Base-by-base conservation (phyloP, 2,888 invertebrate species). In the Polylopha cassiicola region DNA sequence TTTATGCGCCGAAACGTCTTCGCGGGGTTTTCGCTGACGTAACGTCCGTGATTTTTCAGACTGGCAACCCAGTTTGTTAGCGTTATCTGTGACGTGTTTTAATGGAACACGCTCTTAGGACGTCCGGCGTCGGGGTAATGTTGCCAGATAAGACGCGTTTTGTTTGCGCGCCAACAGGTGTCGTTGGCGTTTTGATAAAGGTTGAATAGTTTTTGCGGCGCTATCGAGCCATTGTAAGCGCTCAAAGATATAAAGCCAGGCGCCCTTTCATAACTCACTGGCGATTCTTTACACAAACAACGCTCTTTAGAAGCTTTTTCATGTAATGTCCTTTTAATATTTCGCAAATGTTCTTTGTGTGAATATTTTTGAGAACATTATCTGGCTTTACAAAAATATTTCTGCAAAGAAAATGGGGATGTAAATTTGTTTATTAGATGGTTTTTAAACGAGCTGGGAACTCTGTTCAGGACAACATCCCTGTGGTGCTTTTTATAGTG, bases 131-230 rank as follows among this genome's bases (percentile, higher is more conserved):
- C n/a, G n/a, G 11, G 32, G 31, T 30, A 26, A 28, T 31, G 36
- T 20, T 17, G 31, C 18, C 20, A 41, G 46, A 47, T 47, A 47
- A 41, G 21, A 34, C 39, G 16, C 17, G 38, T 38, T 46, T 38
- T 47, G 44, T 47, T 41, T 44, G 37, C 37, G 8, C 44, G 48
- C 58, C 69, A 73, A 74, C 76, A 76, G 76, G 75, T 76, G 73
- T 58, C 65, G 55, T 51, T 41, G 43, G 44, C 31, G 50, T 48
- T 46, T 39, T 50, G 54, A 55, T 60, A 55, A 51, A 46, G 48
- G 39, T 43, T 75, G 72, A 72, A 73, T 77, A 76, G 75, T 77
- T 74, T 62, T 65, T 57, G 51, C 50, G 41, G 47, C 54, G 51
- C 54, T 60, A 65, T 61, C 57, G 60, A 52, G 38, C 47, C 48